These are phyloP conservation scores for Leucoraja erinaceus DNA, from an alignment of 2,113 vertebrate genomes.

Conservation along the genomic window DNA sequence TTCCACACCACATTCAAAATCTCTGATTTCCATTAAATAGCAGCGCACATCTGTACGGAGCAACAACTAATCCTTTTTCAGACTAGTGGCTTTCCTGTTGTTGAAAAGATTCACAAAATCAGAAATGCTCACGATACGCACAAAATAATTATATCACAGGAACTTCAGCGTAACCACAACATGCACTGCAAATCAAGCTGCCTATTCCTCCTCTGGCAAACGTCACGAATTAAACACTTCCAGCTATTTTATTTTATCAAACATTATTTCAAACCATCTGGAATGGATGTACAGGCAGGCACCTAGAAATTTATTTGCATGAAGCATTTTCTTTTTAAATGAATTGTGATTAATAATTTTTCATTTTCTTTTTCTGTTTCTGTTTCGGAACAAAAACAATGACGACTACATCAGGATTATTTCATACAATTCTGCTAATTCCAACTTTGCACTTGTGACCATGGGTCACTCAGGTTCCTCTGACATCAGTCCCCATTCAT, in stretches of 20 bases:
- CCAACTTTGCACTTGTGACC: too few relatives aligned
- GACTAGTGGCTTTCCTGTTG: background rate
- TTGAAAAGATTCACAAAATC: background rate
- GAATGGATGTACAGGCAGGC: background rate
- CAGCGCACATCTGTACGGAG: background rate
- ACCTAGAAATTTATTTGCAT: too few relatives aligned
- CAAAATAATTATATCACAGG: background rate
- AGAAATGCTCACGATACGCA: too few relatives aligned
- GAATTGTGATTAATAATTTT: too few relatives aligned
- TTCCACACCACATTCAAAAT: background rate
- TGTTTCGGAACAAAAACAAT: too few relatives aligned
- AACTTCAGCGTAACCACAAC: background rate
- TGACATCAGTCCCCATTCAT: too few relatives aligned
- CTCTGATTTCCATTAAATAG: conserved; percentile 13
- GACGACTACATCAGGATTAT: too few relatives aligned
- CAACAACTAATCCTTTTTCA: background rate
- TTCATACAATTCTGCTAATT: too few relatives aligned
- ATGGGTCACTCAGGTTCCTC: too few relatives aligned
- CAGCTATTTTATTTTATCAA: background rate
- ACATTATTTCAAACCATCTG: background rate
- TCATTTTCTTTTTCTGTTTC: too few relatives aligned
- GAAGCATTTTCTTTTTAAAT: too few relatives aligned
- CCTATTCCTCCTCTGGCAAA: background rate
- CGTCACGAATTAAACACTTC: background rate
- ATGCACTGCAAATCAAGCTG: background rate